Evolutionary conservation across 2,113 vertebrate genomes (phyloP), one percentile per base, ranked within the genome.

Genomic region (Ophiodon elongatus): DNA sequence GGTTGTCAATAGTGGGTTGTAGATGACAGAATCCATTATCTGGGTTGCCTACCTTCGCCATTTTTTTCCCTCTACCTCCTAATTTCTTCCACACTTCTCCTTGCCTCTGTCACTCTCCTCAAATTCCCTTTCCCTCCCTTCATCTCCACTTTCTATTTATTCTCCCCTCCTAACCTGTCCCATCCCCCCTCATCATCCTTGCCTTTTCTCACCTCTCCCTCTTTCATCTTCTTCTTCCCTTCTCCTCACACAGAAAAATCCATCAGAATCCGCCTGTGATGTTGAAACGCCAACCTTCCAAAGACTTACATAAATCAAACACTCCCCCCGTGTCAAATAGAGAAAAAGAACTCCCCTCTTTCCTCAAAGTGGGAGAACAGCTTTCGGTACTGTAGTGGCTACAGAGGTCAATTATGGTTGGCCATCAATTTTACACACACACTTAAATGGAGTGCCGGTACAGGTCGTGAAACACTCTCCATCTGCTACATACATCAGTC

Each of bases 371-470:
- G 85, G 80, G 81, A 56, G 86, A 91, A 76, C 69, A 85, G 85
- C 89, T 93, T 85, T 76, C 79, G 81, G 83, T 73, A 78, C 84
- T 63, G 87, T 75, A 31, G 82, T 77, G 81, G 82, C 85, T 83
- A 88, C 88, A 90, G 90, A 91, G 93, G 94, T 94, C 92, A 94
- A 91, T 94, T 94, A 94, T 88, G 82, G 93, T 78, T 33, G 75
- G 62, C 92, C 82, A 91, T 95, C 92, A 93, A 94, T 95, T 93
- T 95, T 86, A 95, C 89, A 91, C 89, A 91, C 91, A 91, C 91
- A 93, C 93, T 95, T 94, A 94, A 94, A 95, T 72, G 89, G 91
- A 96, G 94, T 91, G 93, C 88, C n/a, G 80, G 86, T 86, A 76
- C 93, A 88, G 88, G 88, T 87, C 86, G 54, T 96, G 93, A 96